phyloP scores from a whole-genome alignment of 2,113 vertebrate genomes.

The Melierax canorus region DNA sequence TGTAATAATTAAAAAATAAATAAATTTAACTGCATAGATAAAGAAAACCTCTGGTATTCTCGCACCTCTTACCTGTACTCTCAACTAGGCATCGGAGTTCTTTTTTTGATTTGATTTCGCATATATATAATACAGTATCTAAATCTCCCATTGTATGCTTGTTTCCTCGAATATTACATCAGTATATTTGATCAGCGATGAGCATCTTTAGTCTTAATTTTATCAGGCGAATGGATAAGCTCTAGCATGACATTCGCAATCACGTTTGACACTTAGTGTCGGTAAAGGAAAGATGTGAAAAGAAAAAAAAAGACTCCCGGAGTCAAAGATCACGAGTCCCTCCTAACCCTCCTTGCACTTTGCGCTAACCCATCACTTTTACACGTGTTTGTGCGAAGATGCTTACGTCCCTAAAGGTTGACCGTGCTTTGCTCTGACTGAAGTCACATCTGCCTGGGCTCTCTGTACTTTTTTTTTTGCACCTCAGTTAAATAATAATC shows the following conservation, averaged over 20 bases:
- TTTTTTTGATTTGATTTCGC: background rate
- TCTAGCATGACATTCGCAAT: accelerated
- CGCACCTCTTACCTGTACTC: background rate
- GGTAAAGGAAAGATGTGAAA: background rate
- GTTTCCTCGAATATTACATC: background rate
- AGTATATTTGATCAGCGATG: background rate
- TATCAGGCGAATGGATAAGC: background rate
- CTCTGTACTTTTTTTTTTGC: background rate
- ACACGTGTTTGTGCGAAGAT: accelerated
- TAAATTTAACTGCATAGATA: background rate
- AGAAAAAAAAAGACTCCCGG: background rate
- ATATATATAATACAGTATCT: background rate
- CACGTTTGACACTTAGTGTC: accelerated
- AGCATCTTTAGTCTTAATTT: background rate
- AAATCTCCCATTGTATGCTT: background rate
- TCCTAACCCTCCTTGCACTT: background rate
- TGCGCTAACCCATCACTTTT: background rate
- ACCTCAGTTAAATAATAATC: background rate
- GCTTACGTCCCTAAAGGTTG: background rate
- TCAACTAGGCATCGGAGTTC: background rate
- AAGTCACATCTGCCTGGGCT: background rate
- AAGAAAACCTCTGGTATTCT: background rate
- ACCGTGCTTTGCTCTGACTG: background rate
- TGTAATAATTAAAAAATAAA: background rate
- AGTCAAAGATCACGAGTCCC: background rate